A percentile compares a stretch with the other conserved stretches of the same genome.
Conservation (phyloP, 2,888 invertebrate species). For the Tanypteryx hageni region DNA sequence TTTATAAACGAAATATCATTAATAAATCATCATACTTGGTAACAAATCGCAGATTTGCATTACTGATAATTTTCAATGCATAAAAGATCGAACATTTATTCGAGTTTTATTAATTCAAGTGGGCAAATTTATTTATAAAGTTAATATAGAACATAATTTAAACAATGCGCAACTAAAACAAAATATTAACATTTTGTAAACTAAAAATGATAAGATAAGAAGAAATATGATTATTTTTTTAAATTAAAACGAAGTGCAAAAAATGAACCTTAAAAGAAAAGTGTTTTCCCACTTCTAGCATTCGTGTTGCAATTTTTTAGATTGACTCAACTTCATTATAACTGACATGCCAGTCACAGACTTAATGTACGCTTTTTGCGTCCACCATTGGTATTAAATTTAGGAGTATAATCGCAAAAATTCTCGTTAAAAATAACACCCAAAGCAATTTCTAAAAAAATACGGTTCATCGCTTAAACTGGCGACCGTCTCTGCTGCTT, state of each 20-base stretch:
- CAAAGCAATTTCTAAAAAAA: conserved; percentile 27
- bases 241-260: background rate
- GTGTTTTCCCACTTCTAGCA: background rate
- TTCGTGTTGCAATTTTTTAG: background rate
- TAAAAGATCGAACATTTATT: too few species aligned
- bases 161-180: too few species aligned
- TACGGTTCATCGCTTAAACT: conserved; percentile 16
- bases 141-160: too few species aligned
- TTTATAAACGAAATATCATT: too few species aligned
- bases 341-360: background rate
- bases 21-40: too few species aligned
- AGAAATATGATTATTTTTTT: background rate
- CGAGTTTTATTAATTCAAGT: too few species aligned
- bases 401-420: background rate
- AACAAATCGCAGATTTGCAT: too few species aligned
- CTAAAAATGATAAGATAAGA: background rate
- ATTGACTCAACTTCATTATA: background rate
- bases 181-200: too few species aligned
- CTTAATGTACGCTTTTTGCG: background rate
- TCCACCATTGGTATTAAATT: conserved; percentile 19
- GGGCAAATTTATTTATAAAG: too few species aligned
- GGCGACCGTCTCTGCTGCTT: conserved; percentile 18
- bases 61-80: too few species aligned
- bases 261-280: background rate
- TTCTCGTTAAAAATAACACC: background rate